Evolutionary conservation across 2,797 vertebrate species (phyloP), one percentile per base, ranked within the genome.

Genomic region (Muraenolepis orangiensis): DNA sequence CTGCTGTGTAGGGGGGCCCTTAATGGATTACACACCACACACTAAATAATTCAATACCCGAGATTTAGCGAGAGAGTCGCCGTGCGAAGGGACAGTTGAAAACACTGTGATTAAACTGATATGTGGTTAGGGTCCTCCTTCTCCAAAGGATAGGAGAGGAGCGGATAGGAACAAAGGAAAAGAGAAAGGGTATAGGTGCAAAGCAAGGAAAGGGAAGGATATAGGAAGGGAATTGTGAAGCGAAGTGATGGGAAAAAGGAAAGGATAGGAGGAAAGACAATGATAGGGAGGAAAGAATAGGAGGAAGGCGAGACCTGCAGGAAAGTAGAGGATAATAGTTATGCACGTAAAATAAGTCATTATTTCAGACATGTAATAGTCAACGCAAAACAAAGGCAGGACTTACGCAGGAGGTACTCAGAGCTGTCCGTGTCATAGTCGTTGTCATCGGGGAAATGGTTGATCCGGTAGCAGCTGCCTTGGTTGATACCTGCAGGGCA

Each of bases 351-450:
- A 46, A 46, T 46, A 20, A 46, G 42, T 46, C 16, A 46, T 46
- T 8, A 34, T 34, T n/a, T 10, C 23, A 73, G 51, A 2, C n/a
- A 57, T 32, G 72, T 18, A 11, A 51, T n/a, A 51, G 46, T 51
- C 46, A 51, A 51, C 4, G 16, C 42, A 46, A n/a, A 40, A 12
- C 38, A 79, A 31, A 73, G 29, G n/a, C 31, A 1, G 36, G 75
- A 96, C 97, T 97, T 92, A 99, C 98, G 96, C 76, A 98, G 93
- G 85, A 99, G 94, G 86, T 99, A 98, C 74, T 99, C 98, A 0
- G 97, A 98, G 93, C 95, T 98, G 93, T 99, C 98, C 0, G 98
- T 97, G 92, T 99, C 97, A 0, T 99, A 98, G 86, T 98, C 97
- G 0, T 98, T 97, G 90, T 99, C 98, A 46, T 98, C 97, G 3